These are phyloP conservation scores for Oreochromis aureus DNA, from an alignment of 2,113 vertebrate species.

Conservation along the genomic window DNA sequence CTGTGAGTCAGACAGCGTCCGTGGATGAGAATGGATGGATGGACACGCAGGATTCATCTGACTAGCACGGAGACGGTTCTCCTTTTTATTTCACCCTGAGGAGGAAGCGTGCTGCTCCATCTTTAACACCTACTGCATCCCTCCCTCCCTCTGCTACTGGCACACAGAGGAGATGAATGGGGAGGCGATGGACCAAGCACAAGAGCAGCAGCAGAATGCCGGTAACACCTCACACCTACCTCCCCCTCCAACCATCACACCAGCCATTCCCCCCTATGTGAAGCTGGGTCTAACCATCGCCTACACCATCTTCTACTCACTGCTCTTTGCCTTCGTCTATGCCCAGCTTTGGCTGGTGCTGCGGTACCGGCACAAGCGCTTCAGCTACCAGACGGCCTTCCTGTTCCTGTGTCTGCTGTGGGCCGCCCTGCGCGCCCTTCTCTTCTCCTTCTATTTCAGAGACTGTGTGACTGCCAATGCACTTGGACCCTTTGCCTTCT, in stretches of 20 bases:
- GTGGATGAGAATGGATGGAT: not conserved
- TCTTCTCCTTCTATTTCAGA: slow-evolving; percentile 95
- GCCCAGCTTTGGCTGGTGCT: slow-evolving; percentile 91
- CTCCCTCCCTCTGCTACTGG: not conserved
- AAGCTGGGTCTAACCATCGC: slow-evolving; percentile 86
- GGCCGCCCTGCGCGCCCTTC: slow-evolving; percentile 87
- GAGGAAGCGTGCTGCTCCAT: not conserved
- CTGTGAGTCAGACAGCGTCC: slow-evolving; percentile 12
- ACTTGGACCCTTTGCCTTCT: slow-evolving; percentile 86
- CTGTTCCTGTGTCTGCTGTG: slow-evolving; percentile 93
- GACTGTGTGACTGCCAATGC: slow-evolving; percentile 87
- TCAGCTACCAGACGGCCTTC: slow-evolving; percentile 93
- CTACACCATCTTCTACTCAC: slow-evolving; percentile 87
- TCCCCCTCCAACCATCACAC: slow-evolving; percentile 79
- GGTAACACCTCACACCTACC: slow-evolving; percentile 72
- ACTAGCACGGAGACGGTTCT: not conserved
- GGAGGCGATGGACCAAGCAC: slow-evolving; percentile 26
- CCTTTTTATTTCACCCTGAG: not conserved
- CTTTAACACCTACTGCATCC: not conserved
- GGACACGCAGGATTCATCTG: not conserved
- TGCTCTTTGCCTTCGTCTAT: slow-evolving; percentile 89
- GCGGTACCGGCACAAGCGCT: slow-evolving; percentile 87
- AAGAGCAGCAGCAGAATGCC: slow-evolving; percentile 8
- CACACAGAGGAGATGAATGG: slow-evolving; percentile 17
- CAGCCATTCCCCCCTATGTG: slow-evolving; percentile 83